These are phyloP conservation scores for Mormyrus proboscirostris DNA, from an alignment of 2,797 vertebrate genomes.

Conservation along the genomic window DNA sequence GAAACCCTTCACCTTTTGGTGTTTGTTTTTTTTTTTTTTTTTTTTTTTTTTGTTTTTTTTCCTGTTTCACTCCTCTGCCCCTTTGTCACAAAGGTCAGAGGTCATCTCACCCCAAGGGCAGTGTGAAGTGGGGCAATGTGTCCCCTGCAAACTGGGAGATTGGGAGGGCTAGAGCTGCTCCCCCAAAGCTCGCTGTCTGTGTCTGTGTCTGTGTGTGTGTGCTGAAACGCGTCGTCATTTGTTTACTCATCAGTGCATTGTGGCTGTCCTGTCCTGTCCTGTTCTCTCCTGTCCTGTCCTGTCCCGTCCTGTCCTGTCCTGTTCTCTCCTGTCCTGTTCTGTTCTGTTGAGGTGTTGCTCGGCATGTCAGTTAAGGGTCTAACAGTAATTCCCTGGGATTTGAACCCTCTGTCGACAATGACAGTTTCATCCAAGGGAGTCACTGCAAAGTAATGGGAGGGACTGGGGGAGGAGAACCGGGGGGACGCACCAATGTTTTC, in stretches of 20 bases:
- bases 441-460: background rate
- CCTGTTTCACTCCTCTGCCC: background rate
- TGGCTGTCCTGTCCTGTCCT: background rate
- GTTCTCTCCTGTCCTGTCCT: too few species aligned
- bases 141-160: background rate
- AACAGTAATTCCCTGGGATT: background rate
- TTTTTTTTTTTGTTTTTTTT: background rate
- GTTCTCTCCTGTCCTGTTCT: background rate
- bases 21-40: background rate
- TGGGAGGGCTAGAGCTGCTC: background rate
- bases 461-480: background rate
- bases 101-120: background rate
- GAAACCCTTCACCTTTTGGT: background rate
- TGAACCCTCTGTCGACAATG: background rate
- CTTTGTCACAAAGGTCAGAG: slow-evolving; percentile 7
- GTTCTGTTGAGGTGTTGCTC: background rate
- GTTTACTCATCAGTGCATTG: background rate
- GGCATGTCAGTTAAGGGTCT: background rate
- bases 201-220: background rate
- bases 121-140: background rate
- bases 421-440: background rate
- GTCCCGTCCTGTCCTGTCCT: too few species aligned
- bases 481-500: background rate
- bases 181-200: background rate
- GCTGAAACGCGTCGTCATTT: background rate